Evolutionary conservation across 1,140 invertebrate genomes (phyloP).

Genomic region (Apis mellifera): Amel_HAv3.1 CM009945.2:5781501-5782000

Average conservation of each 20-base stretch:
- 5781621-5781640: too few species aligned
- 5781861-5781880: neutral
- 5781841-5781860: neutral
- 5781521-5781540: slow-evolving; percentile 75
- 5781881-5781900: neutral
- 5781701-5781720: neutral
- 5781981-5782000: slow-evolving; percentile 18
- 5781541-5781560: slow-evolving; percentile 78
- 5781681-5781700: neutral
- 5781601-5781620: neutral
- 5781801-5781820: neutral
- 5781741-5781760: neutral
- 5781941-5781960: neutral
- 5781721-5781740: neutral
- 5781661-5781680: slow-evolving; percentile 21
- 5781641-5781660: neutral
- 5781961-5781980: neutral
- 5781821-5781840: neutral
- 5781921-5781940: neutral
- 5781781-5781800: neutral
- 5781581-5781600: neutral
- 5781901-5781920: neutral
- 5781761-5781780: neutral
- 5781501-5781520: slow-evolving; percentile 77
- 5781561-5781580: slow-evolving; percentile 75